These are phyloP conservation scores for Bellardia pandia DNA, from an alignment of 2,888 invertebrate genomes.

Conservation along the genomic window DNA sequence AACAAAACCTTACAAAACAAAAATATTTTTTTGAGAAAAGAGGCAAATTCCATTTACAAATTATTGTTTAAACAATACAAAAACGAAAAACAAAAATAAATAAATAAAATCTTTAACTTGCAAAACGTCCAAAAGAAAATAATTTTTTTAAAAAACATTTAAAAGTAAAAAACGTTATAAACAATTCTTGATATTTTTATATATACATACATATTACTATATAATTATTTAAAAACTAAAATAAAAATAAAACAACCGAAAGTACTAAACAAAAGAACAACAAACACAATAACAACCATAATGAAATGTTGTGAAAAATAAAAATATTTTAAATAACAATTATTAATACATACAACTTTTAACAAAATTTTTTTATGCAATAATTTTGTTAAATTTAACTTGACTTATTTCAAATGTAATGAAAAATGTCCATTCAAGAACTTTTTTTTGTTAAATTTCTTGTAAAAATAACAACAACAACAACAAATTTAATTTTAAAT, in stretches of 20 bases:
- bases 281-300: constrained; percentile 46
- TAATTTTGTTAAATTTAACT: constrained; percentile 49
- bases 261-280: constrained; percentile 32
- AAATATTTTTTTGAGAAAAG: constrained; percentile 31
- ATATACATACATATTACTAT: constrained; percentile 68
- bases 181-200: constrained; percentile 72
- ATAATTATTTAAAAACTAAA: constrained; percentile 60
- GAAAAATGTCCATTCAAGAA: constrained; percentile 34
- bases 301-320: constrained; percentile 49
- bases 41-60: constrained; percentile 53
- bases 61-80: constrained; percentile 63
- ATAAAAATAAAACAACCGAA: constrained; percentile 14
- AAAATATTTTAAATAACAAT: background rate
- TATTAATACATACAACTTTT: constrained; percentile 32
- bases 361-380: constrained; percentile 35
- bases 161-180: constrained; percentile 64
- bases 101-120: constrained; percentile 62
- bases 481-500: constrained; percentile 8
- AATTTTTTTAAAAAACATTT: constrained; percentile 61
- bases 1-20: constrained; percentile 12
- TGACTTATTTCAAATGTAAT: background rate
- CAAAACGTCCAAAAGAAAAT: constrained; percentile 74
- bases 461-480: constrained; percentile 34
- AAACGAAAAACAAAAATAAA: constrained; percentile 20
- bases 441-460: constrained; percentile 11